These are phyloP conservation scores for Zaprionus lachaisei DNA, from an alignment of 1,140 invertebrate genomes.

Conservation along the genomic window DNA sequence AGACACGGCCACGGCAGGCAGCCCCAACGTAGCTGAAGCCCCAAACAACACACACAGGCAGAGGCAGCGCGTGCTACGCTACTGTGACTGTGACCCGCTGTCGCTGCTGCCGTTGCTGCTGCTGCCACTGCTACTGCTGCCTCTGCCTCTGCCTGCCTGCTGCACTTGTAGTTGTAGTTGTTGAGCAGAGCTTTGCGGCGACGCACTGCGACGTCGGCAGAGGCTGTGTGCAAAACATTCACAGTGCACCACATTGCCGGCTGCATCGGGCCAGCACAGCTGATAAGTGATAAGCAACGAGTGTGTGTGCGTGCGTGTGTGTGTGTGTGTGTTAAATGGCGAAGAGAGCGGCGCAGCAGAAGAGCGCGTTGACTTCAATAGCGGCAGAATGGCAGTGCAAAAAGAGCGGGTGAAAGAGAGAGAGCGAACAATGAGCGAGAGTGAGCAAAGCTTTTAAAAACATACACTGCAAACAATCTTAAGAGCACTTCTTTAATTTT, in stretches of 20 bases:
- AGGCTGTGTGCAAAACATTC: constrained; percentile 33
- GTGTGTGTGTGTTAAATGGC: not conserved
- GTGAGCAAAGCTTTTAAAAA: constrained; percentile 39
- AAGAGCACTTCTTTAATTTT: not conserved
- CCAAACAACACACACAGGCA: constrained; percentile 58
- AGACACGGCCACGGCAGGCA: constrained; percentile 54
- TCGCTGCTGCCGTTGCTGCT: not conserved
- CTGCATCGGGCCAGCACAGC: constrained; percentile 66
- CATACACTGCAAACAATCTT: constrained; percentile 35
- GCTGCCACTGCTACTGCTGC: not conserved
- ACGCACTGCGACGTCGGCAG: constrained; percentile 46
- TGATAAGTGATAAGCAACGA: constrained; percentile 73
- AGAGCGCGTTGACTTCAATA: constrained; percentile 24
- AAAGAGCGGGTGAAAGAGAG: not conserved
- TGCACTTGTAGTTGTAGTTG: constrained; percentile 50
- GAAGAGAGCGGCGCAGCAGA: not conserved
- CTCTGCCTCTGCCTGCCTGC: not conserved
- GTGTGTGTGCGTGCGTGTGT: not conserved
- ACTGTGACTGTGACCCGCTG: constrained; percentile 5
- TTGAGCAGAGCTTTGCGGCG: constrained; percentile 66
- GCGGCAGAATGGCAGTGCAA: constrained; percentile 13
- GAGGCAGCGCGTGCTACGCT: constrained; percentile 10
- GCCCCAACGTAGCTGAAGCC: constrained; percentile 48
- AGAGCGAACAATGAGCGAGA: constrained; percentile 13
- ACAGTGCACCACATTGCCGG: constrained; percentile 43